Conservation (phyloP, 1,140 invertebrate species). For the Idris sp. region DNA sequence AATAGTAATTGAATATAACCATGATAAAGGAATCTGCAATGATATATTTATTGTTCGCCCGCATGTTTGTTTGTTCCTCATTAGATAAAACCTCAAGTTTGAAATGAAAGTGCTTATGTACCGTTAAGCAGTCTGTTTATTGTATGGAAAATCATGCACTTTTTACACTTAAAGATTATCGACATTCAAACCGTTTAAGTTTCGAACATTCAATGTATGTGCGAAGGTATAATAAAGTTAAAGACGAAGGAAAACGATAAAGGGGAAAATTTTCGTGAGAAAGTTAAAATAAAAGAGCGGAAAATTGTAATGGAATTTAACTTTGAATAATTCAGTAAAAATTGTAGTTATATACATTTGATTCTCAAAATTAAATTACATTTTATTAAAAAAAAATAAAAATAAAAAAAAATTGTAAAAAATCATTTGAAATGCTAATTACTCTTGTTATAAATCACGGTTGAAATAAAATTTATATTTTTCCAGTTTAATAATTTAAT, state of each 20-base stretch:
- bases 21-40: no score
- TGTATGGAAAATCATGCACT: constrained; percentile 39
- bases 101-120: constrained; percentile 54
- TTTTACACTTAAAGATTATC: constrained; percentile 26
- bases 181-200: constrained; percentile 13
- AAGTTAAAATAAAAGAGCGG: constrained; percentile 35
- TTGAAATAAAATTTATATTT: no score
- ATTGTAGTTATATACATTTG: no score
- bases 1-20: no score
- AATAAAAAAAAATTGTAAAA: no score
- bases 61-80: constrained; percentile 43
- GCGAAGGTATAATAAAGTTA: constrained; percentile 19
- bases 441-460: no score
- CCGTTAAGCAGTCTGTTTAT: constrained; percentile 50
- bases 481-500: no score
- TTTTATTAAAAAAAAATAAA: no score
- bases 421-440: no score
- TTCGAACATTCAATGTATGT: constrained; percentile 12
- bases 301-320: constrained; percentile 3
- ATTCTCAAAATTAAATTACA: no score
- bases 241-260: constrained; percentile 5
- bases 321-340: no score
- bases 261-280: constrained; percentile 12
- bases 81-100: constrained; percentile 51
- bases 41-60: no score